A percentile compares a stretch with the other conserved stretches of the same genome.
Evolutionary conservation across 2,113 vertebrate genomes (phyloP).

Genomic region (Leptosomus discolor): DNA sequence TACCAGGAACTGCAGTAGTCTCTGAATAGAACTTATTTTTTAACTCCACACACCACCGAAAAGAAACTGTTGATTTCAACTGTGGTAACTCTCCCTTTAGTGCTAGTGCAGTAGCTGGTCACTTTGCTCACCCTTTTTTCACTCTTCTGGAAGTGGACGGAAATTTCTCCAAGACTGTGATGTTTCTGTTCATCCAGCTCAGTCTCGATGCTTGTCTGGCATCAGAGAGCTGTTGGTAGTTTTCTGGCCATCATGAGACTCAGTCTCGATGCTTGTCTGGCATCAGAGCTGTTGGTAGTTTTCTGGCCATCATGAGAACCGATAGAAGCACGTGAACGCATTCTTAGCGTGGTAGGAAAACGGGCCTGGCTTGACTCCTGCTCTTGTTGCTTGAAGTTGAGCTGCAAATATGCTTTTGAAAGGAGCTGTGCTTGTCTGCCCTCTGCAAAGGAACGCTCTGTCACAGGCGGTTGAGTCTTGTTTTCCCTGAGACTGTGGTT

Average conservation of each 20-base stretch:
- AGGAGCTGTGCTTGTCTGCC: not conserved
- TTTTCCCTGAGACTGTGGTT: not conserved
- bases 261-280: fast-evolving
- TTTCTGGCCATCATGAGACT: not conserved
- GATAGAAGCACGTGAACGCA: not conserved
- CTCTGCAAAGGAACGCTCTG: not conserved
- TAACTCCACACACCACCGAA: not conserved
- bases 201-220: fast-evolving
- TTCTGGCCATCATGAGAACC: not conserved
- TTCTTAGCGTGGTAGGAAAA: not conserved
- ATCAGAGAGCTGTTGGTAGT: not conserved
- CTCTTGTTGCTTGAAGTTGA: not conserved
- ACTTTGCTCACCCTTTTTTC: not conserved
- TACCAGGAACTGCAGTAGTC: not conserved
- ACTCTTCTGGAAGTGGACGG: not conserved
- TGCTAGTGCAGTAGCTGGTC: not conserved
- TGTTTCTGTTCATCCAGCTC: not conserved
- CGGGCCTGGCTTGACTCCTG: not conserved
- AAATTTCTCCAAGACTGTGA: fast-evolving
- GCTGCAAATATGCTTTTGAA: not conserved
- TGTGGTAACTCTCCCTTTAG: not conserved
- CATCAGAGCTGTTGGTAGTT: not conserved
- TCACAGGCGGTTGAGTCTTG: not conserved
- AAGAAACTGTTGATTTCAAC: not conserved
- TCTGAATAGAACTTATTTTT: no score